phyloP scores from a whole-genome alignment of 1,140 invertebrate species.

The Macrobrachium nipponense region DNA sequence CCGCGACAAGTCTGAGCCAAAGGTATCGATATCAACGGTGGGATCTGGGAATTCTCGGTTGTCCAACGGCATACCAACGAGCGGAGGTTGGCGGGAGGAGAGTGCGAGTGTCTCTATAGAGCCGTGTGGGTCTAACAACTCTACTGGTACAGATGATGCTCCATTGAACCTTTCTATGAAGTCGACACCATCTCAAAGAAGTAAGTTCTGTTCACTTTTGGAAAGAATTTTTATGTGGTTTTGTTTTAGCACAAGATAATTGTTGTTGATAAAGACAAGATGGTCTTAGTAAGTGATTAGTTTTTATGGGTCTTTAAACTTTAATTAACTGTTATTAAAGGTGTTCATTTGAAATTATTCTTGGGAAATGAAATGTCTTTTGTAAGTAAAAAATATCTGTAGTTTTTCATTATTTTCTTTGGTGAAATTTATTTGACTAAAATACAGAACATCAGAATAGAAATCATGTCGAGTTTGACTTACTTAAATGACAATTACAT shows the following conservation, averaged over 20 bases:
- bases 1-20: slow-evolving; percentile 54
- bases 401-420: no score
- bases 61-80: slow-evolving; percentile 41
- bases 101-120: slow-evolving; percentile 52
- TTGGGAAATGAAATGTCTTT: no score
- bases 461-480: no score
- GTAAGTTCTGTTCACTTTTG: slow-evolving; percentile 17
- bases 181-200: slow-evolving; percentile 65
- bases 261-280: background rate
- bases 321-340: no score
- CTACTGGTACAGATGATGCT: slow-evolving; percentile 71
- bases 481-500: no score
- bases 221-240: background rate
- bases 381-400: no score
- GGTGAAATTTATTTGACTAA: no score
- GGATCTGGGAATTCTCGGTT: slow-evolving; percentile 29
- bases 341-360: no score
- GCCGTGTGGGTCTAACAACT: slow-evolving; percentile 36
- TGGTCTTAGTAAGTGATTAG: no score
- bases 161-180: slow-evolving; percentile 86
- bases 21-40: slow-evolving; percentile 61
- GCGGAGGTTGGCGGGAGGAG: slow-evolving; percentile 49
- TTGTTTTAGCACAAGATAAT: background rate
- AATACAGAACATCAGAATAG: no score
- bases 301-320: no score